phyloP scores from a whole-genome alignment of 2,113 vertebrate species.

The Myotis brandtii region DNA sequence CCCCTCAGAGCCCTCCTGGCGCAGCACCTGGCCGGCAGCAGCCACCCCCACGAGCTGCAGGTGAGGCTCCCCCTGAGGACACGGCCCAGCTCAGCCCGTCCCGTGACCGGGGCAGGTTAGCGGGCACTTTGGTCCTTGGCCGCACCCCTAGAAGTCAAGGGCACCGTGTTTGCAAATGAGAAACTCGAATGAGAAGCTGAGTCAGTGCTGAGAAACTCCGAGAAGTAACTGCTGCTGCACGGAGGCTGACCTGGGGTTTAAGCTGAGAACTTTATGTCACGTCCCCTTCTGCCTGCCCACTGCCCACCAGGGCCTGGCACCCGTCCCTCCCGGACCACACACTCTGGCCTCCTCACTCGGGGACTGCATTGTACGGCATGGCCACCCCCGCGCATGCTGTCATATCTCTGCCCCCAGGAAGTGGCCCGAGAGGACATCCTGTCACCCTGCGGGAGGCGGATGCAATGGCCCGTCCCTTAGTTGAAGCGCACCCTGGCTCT shows the following conservation, averaged over 20 bases:
- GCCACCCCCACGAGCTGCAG: constrained; percentile 88
- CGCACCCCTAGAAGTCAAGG: not conserved
- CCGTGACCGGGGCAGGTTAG: rapidly evolving
- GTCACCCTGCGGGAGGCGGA: not conserved
- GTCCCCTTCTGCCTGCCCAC: not conserved
- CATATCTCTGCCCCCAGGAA: not conserved
- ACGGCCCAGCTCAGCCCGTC: rapidly evolving
- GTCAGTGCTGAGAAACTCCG: rapidly evolving
- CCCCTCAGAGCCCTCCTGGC: constrained; percentile 89
- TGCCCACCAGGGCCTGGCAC: not conserved
- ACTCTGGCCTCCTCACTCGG: not conserved
- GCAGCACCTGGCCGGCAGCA: constrained; percentile 81
- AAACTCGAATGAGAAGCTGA: no score
- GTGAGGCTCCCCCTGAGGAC: constrained; percentile 76
- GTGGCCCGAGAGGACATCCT: not conserved
- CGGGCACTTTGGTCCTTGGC: rapidly evolving
- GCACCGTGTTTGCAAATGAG: not conserved
- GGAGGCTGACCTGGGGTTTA: no score
- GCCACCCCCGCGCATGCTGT: not conserved
- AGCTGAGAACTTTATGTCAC: rapidly evolving
- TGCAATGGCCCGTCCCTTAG: not conserved
- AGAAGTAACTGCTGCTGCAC: rapidly evolving
- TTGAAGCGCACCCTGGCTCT: not conserved
- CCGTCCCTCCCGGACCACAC: rapidly evolving
- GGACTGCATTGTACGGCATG: not conserved